Conservation (phyloP, 64 coral and sea anemone genomes). For the Montipora sp. region DNA sequence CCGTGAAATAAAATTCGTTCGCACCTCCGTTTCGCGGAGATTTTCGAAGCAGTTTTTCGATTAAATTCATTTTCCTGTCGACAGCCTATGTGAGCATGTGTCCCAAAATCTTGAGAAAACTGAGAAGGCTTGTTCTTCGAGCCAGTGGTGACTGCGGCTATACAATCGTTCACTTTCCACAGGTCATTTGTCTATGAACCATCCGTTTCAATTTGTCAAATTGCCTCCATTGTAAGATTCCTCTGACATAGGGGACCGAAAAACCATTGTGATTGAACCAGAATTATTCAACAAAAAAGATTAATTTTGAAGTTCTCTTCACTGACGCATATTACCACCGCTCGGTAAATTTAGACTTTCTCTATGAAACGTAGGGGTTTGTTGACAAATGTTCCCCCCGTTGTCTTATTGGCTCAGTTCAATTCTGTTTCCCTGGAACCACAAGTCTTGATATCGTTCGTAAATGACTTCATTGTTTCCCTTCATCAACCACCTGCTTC, state of each 20-base stretch:
- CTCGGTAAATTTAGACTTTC: background rate
- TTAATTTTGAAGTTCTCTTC: background rate
- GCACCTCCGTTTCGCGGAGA: constrained; percentile 41
- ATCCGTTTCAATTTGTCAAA: constrained; percentile 16
- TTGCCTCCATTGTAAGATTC: background rate
- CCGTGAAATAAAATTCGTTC: constrained; percentile 8
- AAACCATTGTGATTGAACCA: too few relatives aligned
- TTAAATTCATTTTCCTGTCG: constrained; percentile 57
- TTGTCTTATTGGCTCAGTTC: constrained; percentile 39
- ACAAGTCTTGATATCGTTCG: constrained; percentile 39
- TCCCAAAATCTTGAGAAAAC: too few relatives aligned
- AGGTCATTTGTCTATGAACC: background rate
- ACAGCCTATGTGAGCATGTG: background rate
- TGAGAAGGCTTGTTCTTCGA: background rate
- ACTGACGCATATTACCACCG: background rate
- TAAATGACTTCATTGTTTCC: constrained; percentile 72
- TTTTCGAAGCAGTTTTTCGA: constrained; percentile 71
- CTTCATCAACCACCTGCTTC: background rate
- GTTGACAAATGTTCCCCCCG: background rate
- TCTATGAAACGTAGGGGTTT: background rate
- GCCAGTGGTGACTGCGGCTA: background rate
- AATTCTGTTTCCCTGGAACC: constrained; percentile 41
- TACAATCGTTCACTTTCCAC: background rate
- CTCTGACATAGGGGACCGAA: background rate
- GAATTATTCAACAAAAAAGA: background rate